Evolutionary conservation across 2,113 vertebrate genomes (phyloP).

Genomic region (Anseranas semipalmata): DNA sequence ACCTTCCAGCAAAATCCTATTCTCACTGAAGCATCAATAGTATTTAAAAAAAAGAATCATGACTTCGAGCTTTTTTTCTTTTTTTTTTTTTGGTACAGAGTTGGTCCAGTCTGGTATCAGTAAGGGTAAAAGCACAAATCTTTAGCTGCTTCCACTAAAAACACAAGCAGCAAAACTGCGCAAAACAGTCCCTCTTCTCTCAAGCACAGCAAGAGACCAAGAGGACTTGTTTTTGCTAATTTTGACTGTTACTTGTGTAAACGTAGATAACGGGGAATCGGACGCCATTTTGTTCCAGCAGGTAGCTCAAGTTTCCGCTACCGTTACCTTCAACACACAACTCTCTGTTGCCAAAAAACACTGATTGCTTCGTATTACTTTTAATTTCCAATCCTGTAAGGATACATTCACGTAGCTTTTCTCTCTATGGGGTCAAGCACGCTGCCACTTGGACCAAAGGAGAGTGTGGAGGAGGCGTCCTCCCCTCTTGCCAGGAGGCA

Average conservation of each 20-base stretch:
- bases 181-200: neutral
- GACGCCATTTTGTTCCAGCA: neutral
- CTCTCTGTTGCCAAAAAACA: neutral
- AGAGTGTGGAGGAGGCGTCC: fast-evolving
- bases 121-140: neutral
- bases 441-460: neutral
- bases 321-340: neutral
- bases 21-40: neutral
- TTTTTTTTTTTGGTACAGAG: neutral
- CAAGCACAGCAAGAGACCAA: neutral
- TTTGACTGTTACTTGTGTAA: neutral
- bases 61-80: neutral
- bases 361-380: neutral
- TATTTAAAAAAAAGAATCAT: no score
- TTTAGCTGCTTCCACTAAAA: neutral
- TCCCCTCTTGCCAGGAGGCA: neutral
- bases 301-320: neutral
- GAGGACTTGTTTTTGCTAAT: neutral
- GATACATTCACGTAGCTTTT: neutral
- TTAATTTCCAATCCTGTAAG: neutral
- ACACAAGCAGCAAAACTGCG: neutral
- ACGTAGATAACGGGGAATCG: neutral
- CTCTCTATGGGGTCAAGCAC: neutral
- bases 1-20: neutral
- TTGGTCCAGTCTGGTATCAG: neutral